phyloP scores from a whole-genome alignment of 2,888 invertebrate species.

The Euzophera pinguis region DNA sequence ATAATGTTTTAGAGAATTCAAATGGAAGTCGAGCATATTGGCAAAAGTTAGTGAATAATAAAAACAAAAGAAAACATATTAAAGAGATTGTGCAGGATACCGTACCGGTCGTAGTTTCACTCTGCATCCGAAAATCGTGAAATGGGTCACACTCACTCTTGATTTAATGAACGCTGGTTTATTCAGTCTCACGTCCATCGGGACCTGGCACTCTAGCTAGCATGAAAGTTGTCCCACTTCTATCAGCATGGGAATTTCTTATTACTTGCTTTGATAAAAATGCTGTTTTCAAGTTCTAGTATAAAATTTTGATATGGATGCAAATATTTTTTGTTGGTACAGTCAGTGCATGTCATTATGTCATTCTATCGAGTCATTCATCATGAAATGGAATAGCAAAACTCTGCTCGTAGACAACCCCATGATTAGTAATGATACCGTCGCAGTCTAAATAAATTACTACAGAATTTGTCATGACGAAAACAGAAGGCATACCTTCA shows the following conservation, averaged over 20 bases:
- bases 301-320: no score
- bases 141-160: constrained; percentile 42
- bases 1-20: no score
- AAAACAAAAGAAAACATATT: constrained; percentile 14
- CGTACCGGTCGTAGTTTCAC: constrained; percentile 27
- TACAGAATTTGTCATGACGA: neutral
- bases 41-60: neutral
- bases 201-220: constrained; percentile 30
- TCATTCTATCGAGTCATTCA: no score
- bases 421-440: neutral
- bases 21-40: no score
- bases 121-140: constrained; percentile 39
- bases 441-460: neutral
- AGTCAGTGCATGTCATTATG: no score
- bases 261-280: neutral
- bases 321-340: no score
- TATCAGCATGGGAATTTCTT: constrained; percentile 24
- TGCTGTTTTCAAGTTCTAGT: no score
- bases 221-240: constrained; percentile 37
- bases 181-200: constrained; percentile 37
- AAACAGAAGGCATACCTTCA: neutral
- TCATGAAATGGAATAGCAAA: no score
- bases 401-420: neutral
- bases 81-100: constrained; percentile 28
- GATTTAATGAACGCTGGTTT: constrained; percentile 38